These are phyloP conservation scores for Aphodius sticticus DNA, from an alignment of 2,888 invertebrate species.

Conservation along the genomic window DNA sequence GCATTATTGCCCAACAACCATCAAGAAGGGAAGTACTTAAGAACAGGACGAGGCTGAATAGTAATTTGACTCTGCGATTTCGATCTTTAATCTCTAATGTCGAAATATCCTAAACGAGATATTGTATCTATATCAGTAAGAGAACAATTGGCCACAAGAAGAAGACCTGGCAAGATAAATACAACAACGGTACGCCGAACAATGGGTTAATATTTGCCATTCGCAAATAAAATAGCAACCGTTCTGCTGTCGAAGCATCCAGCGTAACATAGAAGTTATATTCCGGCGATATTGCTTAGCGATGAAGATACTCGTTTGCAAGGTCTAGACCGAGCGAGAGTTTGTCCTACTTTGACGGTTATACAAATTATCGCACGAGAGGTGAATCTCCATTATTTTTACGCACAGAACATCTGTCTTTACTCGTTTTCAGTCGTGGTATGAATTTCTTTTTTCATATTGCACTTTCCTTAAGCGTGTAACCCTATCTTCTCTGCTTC, in stretches of 20 bases:
- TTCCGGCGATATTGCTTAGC: not conserved
- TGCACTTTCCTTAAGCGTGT: not conserved
- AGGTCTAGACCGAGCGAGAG: not conserved
- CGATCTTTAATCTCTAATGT: not conserved
- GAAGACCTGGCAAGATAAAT: not conserved
- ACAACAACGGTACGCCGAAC: not conserved
- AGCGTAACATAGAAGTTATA: not conserved
- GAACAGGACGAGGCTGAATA: not conserved
- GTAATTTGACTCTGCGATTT: not conserved
- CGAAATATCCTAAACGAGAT: not conserved
- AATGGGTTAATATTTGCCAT: not conserved
- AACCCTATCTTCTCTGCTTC: too few relatives aligned
- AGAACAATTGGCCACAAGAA: not conserved
- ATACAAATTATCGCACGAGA: not conserved
- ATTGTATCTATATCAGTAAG: not conserved
- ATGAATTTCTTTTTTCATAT: not conserved
- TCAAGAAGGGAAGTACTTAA: not conserved
- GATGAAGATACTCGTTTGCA: not conserved
- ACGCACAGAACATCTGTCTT: not conserved
- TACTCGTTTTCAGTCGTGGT: not conserved
- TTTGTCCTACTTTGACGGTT: not conserved
- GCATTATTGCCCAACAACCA: not conserved
- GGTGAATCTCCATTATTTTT: not conserved
- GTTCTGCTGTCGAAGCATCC: not conserved
- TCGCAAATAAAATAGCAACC: conserved; percentile 4